Evolutionary conservation across 2,888 invertebrate genomes (phyloP), one percentile per base, ranked within the genome.

Genomic region (Gastracanthus pulcherrimus): DNA sequence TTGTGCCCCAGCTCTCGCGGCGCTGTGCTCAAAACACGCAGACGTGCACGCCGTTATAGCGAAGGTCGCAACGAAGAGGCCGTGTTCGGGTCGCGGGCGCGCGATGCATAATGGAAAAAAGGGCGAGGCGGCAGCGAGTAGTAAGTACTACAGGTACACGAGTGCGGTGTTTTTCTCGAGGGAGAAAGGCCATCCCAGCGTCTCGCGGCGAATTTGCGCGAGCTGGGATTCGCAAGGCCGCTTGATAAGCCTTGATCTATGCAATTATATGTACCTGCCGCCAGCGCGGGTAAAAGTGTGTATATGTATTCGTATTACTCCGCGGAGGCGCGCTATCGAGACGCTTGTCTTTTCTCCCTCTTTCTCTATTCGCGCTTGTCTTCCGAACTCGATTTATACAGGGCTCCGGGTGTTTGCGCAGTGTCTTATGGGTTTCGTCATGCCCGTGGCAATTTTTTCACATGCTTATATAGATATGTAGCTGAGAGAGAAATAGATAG

Each of bases 201-300:
- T 51, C 48, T n/a, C 48, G n/a, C n/a, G n/a, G n/a, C 31, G n/a
- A 48, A 48, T 60, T 19, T 19, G n/a, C n/a, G n/a, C n/a, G n/a
- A n/a, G n/a, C n/a, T n/a, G n/a, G n/a, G n/a, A n/a, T n/a, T n/a
- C 1, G 55, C 71, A 71, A 71, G 71, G 74, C 13, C 74, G 48
- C 48, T 64, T n/a, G 64, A 75, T 71, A 71, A 71, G 38, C 58
- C 38, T 60, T 64, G 45, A 48, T 38, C 76, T 55, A 19, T 31
- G 76, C n/a, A 58, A 69, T 76, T 45, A 45, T 34, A 38, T 19
- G 36, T 34, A 19, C 29, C 29, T 11, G 45, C n/a, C 26, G 41
- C 16, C 16, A n/a, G n/a, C 11, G 31, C n/a, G 26, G n/a, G n/a
- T n/a, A n/a, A n/a, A n/a, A n/a, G n/a, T n/a, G n/a, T n/a, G n/a